phyloP scores from a whole-genome alignment of 2,888 invertebrate genomes.

The Ennomos fuscantarius region DNA sequence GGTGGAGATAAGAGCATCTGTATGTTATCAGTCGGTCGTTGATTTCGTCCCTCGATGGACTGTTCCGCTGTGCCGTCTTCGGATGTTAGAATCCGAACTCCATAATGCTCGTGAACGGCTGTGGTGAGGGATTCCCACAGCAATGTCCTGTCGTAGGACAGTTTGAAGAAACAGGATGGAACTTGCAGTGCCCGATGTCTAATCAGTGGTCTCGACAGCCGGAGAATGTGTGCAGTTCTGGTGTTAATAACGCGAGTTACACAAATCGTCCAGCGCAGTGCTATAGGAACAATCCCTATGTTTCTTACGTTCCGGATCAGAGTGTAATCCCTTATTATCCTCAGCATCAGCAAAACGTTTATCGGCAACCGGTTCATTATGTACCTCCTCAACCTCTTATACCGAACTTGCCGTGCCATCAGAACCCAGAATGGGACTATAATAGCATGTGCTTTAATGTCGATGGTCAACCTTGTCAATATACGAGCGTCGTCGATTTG shows the following conservation, averaged over 20 bases:
- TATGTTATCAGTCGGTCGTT: constrained; percentile 76
- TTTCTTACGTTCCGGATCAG: constrained; percentile 43
- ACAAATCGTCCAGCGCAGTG: constrained; percentile 61
- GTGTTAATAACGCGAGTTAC: constrained; percentile 52
- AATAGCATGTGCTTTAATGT: constrained; percentile 88
- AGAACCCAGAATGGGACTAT: constrained; percentile 85
- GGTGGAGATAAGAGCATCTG: constrained; percentile 76
- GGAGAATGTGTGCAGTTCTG: constrained; percentile 53
- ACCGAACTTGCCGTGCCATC: constrained; percentile 78
- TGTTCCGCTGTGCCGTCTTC: constrained; percentile 51
- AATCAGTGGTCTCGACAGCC: constrained; percentile 63
- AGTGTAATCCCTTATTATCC: constrained; percentile 50
- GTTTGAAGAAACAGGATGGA: constrained; percentile 65
- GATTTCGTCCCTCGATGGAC: constrained; percentile 79
- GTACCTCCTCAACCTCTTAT: constrained; percentile 51
- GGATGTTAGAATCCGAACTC: constrained; percentile 46
- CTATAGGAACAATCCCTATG: constrained; percentile 52
- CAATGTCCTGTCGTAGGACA: constrained; percentile 62
- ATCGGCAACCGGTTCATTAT: constrained; percentile 48
- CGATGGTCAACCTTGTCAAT: constrained; percentile 87
- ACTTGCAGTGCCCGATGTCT: constrained; percentile 64
- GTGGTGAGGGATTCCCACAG: constrained; percentile 52
- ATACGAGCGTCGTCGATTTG: constrained; percentile 87
- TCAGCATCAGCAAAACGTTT: constrained; percentile 47
- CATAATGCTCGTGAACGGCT: constrained; percentile 66